Conservation (phyloP, 2,797 vertebrate species). For the Etheostoma nigrum region DNA sequence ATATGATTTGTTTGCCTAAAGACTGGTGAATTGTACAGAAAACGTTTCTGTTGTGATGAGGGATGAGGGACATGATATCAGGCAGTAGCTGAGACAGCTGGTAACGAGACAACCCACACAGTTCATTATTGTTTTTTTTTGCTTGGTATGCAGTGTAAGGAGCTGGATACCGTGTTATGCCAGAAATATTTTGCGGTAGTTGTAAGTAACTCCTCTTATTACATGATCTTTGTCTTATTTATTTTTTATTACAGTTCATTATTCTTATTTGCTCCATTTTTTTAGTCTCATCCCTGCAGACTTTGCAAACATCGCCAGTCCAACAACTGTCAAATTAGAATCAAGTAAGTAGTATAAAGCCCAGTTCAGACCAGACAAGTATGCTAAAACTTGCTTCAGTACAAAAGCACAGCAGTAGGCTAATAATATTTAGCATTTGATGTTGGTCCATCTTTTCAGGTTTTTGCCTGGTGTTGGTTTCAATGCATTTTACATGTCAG, state of each 20-base stretch:
- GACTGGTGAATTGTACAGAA: neutral
- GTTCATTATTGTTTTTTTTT: too few relatives aligned
- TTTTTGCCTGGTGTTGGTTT: neutral
- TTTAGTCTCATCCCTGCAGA: neutral
- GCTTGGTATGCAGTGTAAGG: too few relatives aligned
- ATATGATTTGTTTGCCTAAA: neutral
- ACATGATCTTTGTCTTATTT: too few relatives aligned
- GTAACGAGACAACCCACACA: neutral
- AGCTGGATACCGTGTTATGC: too few relatives aligned
- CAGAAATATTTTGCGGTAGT: too few relatives aligned
- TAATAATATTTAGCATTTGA: neutral
- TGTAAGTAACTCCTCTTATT: too few relatives aligned
- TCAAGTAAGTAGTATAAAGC: neutral
- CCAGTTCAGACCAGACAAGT: neutral
- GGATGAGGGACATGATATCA: neutral
- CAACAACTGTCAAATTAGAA: neutral
- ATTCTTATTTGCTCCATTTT: too few relatives aligned
- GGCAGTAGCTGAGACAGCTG: neutral
- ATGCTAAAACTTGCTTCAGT: neutral
- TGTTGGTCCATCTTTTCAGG: neutral
- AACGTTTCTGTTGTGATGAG: neutral
- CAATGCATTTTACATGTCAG: neutral
- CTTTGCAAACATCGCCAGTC: neutral
- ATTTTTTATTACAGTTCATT: neutral
- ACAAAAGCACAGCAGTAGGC: neutral